Evolutionary conservation across 2,888 invertebrate species (phyloP).

Genomic region (Lypha dubia): DNA sequence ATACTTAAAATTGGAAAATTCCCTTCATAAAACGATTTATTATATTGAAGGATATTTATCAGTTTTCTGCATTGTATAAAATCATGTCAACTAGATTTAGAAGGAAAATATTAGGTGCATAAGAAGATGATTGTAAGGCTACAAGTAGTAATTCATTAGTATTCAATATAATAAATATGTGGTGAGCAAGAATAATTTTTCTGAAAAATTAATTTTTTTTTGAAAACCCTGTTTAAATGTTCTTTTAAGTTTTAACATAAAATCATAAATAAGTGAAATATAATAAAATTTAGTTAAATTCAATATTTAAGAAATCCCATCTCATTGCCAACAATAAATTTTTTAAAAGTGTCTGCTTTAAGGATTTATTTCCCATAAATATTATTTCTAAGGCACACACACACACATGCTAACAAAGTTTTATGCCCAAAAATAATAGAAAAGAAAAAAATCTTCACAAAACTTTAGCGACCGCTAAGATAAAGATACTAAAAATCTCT

Average conservation of each 20-base stretch:
- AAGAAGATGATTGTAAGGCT: too few species aligned
- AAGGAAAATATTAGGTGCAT: too few species aligned
- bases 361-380: background rate
- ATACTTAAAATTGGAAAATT: background rate
- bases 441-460: background rate
- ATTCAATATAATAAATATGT: too few species aligned
- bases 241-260: too few species aligned
- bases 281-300: too few species aligned
- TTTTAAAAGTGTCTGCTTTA: background rate
- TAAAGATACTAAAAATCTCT: conserved; percentile 44
- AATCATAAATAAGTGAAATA: too few species aligned
- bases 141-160: too few species aligned
- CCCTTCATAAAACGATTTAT: background rate
- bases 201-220: too few species aligned
- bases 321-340: background rate
- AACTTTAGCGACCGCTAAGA: background rate
- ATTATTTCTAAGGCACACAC: background rate
- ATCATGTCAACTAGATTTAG: background rate
- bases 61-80: background rate
- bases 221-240: too few species aligned
- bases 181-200: too few species aligned
- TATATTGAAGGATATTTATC: background rate
- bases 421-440: background rate
- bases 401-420: background rate
- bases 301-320: background rate